phyloP scores from a whole-genome alignment of 1,140 invertebrate species.

The Pantala flavescens region DNA sequence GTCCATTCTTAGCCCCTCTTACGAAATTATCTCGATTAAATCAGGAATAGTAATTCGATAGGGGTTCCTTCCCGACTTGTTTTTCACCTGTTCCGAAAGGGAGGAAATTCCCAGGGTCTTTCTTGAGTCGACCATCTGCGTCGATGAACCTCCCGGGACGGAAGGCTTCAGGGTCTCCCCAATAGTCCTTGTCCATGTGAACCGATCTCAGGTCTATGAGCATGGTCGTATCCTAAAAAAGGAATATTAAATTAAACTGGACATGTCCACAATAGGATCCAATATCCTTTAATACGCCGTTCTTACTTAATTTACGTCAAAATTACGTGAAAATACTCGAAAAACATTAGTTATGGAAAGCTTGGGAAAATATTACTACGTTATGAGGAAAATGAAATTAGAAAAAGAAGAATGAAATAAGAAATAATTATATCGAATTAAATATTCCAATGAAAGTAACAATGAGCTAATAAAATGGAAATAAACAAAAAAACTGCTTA shows the following conservation, averaged over 20 bases:
- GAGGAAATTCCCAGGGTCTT: not conserved
- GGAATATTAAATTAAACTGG: not conserved
- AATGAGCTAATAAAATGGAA: too few relatives aligned
- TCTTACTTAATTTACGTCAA: slow-evolving; percentile 18
- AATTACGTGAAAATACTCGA: slow-evolving; percentile 9
- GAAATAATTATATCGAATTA: too few relatives aligned
- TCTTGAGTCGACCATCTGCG: slow-evolving; percentile 22
- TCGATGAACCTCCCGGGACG: slow-evolving; percentile 34
- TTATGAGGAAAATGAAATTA: too few relatives aligned
- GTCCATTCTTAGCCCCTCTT: too few relatives aligned
- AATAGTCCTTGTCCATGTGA: slow-evolving; percentile 33
- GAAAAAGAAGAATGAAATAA: too few relatives aligned
- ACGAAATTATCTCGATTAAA: too few relatives aligned
- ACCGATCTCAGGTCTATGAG: slow-evolving; percentile 36
- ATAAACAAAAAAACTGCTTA: too few relatives aligned
- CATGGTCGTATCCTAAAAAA: slow-evolving; percentile 28
- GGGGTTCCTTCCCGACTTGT: too few relatives aligned
- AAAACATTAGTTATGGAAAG: slow-evolving; percentile 20
- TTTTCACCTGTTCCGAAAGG: not conserved
- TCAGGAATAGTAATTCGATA: too few relatives aligned
- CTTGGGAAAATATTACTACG: too few relatives aligned
- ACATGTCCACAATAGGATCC: not conserved
- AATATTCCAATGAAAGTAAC: too few relatives aligned
- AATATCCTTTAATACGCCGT: not conserved
- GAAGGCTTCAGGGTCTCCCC: slow-evolving; percentile 33